Conservation (phyloP, 2,113 vertebrate genomes). For the Oenanthe oenanthe region DNA sequence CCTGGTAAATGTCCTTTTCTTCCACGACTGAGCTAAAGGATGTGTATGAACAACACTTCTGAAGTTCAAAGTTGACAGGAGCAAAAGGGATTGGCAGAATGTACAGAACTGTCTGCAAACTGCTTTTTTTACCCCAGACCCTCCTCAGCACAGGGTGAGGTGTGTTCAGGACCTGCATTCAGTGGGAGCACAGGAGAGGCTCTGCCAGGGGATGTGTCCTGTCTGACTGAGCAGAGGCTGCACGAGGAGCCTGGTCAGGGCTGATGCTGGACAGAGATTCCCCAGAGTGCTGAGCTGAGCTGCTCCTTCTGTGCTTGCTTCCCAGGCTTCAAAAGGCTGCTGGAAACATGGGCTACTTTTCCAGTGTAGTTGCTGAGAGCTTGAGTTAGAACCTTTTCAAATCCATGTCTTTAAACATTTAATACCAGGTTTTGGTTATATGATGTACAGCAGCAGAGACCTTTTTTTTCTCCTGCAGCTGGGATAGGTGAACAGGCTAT, state of each 20-base stretch:
- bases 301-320: not conserved
- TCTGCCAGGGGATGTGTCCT: not conserved
- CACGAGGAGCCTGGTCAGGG: not conserved
- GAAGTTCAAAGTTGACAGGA: not conserved
- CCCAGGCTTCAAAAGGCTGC: not conserved
- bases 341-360: not conserved
- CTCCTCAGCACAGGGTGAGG: not conserved
- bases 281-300: not conserved
- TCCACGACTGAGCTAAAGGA: not conserved
- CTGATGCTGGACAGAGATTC: not conserved
- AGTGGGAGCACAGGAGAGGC: fast-evolving
- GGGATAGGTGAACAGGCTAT: not conserved
- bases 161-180: not conserved
- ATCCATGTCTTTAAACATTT: not conserved
- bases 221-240: fast-evolving
- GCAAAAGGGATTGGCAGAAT: not conserved
- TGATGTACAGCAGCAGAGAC: not conserved
- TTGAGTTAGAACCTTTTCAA: not conserved
- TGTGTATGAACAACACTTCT: not conserved
- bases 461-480: not conserved
- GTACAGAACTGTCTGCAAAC: fast-evolving
- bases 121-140: fast-evolving
- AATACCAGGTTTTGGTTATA: not conserved
- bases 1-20: not conserved
- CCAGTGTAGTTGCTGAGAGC: not conserved